Evolutionary conservation across 2,113 vertebrate species (phyloP).

Genomic region (Dipodomys spectabilis): DNA sequence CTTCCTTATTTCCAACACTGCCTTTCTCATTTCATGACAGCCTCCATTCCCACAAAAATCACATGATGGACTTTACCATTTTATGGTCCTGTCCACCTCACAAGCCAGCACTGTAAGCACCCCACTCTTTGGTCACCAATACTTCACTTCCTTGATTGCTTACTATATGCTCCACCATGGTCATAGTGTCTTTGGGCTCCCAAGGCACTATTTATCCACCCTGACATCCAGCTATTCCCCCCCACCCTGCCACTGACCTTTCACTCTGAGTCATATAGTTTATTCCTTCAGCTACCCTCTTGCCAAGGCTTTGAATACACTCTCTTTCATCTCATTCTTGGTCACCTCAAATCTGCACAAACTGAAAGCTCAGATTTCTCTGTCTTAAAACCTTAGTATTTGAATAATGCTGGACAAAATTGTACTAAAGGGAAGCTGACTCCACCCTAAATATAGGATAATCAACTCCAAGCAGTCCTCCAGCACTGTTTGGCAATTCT

Average conservation of each 20-base stretch:
- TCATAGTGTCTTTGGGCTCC: background rate
- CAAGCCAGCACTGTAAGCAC: background rate
- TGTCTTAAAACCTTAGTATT: background rate
- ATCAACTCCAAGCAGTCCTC: background rate
- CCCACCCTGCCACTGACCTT: too few species aligned
- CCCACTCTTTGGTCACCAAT: background rate
- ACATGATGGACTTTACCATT: background rate
- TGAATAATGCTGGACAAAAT: constrained; percentile 11
- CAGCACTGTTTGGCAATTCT: constrained; percentile 13
- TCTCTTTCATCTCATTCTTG: background rate
- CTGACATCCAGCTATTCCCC: too few species aligned
- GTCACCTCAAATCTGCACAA: background rate
- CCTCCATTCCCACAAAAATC: background rate
- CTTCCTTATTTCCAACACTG: background rate
- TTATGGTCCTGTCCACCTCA: background rate
- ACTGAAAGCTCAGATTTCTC: background rate
- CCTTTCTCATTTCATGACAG: background rate
- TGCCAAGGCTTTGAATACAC: background rate
- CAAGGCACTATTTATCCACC: background rate
- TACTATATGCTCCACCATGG: background rate
- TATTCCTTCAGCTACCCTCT: background rate
- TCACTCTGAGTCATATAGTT: background rate
- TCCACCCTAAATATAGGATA: constrained; percentile 3
- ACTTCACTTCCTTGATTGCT: background rate
- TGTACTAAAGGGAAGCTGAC: background rate